Evolutionary conservation across 2,113 vertebrate genomes (phyloP), one percentile per base, ranked within the genome.

Genomic region (Zosterops borbonicus): DNA sequence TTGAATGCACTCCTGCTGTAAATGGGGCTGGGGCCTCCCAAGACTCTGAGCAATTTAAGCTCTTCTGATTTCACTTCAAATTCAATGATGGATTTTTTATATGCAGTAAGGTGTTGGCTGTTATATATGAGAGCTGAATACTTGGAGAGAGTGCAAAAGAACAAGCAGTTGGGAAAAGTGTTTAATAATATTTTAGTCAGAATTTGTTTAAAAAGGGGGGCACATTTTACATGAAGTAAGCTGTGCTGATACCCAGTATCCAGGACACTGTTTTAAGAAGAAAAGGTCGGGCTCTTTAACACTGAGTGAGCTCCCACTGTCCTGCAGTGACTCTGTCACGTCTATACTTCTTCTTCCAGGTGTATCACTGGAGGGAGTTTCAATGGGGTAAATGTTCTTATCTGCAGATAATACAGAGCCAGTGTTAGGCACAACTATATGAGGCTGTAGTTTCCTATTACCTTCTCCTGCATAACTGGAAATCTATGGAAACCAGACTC

Each of bases 1-100:
- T 56, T 77, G 37, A 69, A 37, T 37, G 4, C 10, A 12, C 69
- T 83, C 28, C 49, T 58, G 47, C 23, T 73, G 31, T 55, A 62
- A 24, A 29, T 9, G 22, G 27, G 16, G 24, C 79, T 76, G 58
- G 55, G 59, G 22, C 64, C n/a, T 90, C 39, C n/a, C 50, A 83
- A 64, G 67, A 44, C 75, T 88, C 70, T 8, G 52, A 91, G 58
- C 69, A 83, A 92, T 76, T 92, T 88, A 75, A 75, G 44, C 13
- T 74, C 60, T 63, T 47, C 62, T 56, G 64, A 85, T 92, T 92
- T 84, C 56, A 55, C 56, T 93, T 82, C 23, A 76, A 63, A 90
- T 83, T 82, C 33, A 68, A 3, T 37, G 42, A 78, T 10, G 6
- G 46, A 31, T 59, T 85, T 49, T 78, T 67, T 75, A 58, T 56